These are phyloP conservation scores for Atrichornis clamosus DNA, from an alignment of 2,113 vertebrate species.

Conservation along the genomic window DNA sequence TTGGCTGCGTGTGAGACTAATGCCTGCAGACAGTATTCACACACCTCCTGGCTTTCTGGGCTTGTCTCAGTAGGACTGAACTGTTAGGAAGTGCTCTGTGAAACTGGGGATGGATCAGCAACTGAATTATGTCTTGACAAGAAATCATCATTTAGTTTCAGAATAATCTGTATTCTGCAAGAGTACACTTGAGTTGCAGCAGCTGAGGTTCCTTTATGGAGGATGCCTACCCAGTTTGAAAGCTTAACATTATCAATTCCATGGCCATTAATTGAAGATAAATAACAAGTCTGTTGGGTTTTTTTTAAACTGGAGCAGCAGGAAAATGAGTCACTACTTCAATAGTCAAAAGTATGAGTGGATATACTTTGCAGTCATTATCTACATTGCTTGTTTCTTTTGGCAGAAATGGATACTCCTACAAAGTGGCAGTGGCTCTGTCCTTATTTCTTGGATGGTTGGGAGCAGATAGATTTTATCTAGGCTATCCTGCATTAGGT, in stretches of 20 bases:
- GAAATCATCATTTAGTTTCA: constrained; percentile 28
- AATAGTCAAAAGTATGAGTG: constrained; percentile 15
- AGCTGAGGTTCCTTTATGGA: constrained; percentile 47
- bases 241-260: constrained; percentile 21
- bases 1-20: constrained; percentile 12
- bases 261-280: constrained; percentile 1
- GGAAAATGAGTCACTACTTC: constrained; percentile 35
- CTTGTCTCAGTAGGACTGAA: neutral
- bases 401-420: constrained; percentile 91
- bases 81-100: neutral
- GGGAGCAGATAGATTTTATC: constrained; percentile 96
- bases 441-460: constrained; percentile 97
- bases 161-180: constrained; percentile 33
- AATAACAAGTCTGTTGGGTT: constrained; percentile 1
- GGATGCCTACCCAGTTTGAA: constrained; percentile 7
- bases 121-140: constrained; percentile 23
- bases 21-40: constrained; percentile 7
- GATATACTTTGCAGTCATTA: constrained; percentile 20
- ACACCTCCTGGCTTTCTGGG: neutral
- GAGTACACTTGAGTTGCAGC: neutral
- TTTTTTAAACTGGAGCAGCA: neutral
- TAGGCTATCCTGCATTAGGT: constrained; percentile 97
- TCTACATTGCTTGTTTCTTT: constrained; percentile 31
- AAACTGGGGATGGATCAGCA: neutral
- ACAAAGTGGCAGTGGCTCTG: constrained; percentile 94